phyloP scores from a whole-genome alignment of 2,888 invertebrate genomes.

The Branchellion lobata region DNA sequence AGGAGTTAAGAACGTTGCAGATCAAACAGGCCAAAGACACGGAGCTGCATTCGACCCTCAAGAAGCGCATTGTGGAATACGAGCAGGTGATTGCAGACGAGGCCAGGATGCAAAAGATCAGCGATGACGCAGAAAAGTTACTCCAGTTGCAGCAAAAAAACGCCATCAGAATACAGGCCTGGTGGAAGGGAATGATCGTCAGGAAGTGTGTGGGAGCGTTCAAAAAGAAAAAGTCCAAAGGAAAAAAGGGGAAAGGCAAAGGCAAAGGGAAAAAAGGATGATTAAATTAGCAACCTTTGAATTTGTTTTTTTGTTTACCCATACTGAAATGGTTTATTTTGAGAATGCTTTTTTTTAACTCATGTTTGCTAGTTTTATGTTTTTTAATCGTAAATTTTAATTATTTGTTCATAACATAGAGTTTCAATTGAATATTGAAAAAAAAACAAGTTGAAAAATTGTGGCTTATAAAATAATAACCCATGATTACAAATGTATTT shows the following conservation, averaged over 20 bases:
- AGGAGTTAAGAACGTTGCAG: conserved; percentile 20
- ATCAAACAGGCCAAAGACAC: conserved; percentile 14
- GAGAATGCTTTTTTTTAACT: too few species aligned
- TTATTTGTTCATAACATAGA: too few species aligned
- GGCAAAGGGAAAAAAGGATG: conserved; percentile 49
- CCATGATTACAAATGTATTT: too few species aligned
- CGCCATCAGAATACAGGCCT: conserved; percentile 32
- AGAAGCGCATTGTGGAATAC: conserved; percentile 29
- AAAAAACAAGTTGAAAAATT: too few species aligned
- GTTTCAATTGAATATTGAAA: too few species aligned
- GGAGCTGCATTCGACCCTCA: conserved; percentile 23
- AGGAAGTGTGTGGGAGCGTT: conserved; percentile 31
- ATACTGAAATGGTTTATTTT: too few species aligned
- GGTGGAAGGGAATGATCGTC: conserved; percentile 38
- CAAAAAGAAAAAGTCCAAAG: conserved; percentile 62
- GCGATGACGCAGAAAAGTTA: conserved; percentile 8
- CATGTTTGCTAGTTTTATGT: too few species aligned
- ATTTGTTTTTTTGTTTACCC: too few species aligned
- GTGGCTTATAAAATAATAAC: too few species aligned
- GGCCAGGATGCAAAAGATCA: conserved; percentile 19
- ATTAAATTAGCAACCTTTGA: too few species aligned
- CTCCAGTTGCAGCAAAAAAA: not conserved
- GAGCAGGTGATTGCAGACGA: conserved; percentile 37
- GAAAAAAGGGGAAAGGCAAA: conserved; percentile 53
- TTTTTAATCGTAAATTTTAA: too few species aligned